Evolutionary conservation across 2,797 vertebrate species (phyloP).

Genomic region (Heliangelus exortis): DNA sequence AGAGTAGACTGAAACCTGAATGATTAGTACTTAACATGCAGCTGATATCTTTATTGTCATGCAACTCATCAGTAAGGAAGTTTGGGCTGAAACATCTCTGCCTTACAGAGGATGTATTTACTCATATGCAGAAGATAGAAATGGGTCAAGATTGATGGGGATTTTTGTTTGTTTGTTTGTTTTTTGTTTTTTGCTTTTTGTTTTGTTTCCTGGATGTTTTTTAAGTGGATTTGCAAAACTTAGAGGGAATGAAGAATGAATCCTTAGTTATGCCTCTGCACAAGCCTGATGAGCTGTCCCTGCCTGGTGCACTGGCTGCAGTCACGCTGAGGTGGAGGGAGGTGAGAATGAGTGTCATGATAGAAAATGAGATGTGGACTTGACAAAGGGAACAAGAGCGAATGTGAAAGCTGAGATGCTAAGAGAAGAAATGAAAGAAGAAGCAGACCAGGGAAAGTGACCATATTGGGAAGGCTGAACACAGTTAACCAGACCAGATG

Average conservation of each 20-base stretch:
- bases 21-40: not conserved
- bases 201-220: not conserved
- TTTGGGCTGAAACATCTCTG: not conserved
- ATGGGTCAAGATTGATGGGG: not conserved
- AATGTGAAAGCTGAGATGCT: not conserved
- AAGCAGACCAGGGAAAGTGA: not conserved
- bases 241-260: not conserved
- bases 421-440: not conserved
- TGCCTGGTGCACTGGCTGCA: not conserved
- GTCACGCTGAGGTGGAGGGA: fast-evolving
- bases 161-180: not conserved
- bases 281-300: not conserved
- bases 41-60: not conserved
- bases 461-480: not conserved
- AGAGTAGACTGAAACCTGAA: not conserved
- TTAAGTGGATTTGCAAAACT: not conserved
- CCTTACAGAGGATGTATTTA: not conserved
- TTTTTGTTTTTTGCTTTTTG: not conserved
- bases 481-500: not conserved
- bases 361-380: fast-evolving
- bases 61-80: not conserved
- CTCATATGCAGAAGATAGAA: not conserved
- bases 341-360: fast-evolving
- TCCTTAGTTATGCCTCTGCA: not conserved
- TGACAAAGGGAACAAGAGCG: not conserved